Percentiles rank a stretch among this genome's conserved stretches.
Conservation (phyloP, 2,113 vertebrate genomes). For the Hippocampus barbouri region DNA sequence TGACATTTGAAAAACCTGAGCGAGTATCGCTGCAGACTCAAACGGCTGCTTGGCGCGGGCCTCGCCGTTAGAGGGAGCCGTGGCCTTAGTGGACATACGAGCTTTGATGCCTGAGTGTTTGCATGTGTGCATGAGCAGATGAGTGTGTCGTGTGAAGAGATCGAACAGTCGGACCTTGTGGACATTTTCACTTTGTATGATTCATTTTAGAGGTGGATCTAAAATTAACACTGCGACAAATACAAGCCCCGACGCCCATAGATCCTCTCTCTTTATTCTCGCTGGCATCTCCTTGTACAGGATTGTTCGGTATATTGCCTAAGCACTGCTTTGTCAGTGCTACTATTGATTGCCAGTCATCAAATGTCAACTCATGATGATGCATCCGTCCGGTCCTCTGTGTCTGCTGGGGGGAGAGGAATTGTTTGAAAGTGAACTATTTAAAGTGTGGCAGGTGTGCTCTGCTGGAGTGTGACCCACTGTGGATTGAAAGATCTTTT, state of each 20-base stretch:
- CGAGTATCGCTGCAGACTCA: neutral
- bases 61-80: conserved; percentile 52
- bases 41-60: conserved; percentile 9
- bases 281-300: neutral
- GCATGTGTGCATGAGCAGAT: neutral
- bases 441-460: conserved; percentile 15
- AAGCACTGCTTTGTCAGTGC: neutral
- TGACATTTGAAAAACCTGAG: neutral
- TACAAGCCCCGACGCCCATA: neutral
- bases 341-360: conserved; percentile 1
- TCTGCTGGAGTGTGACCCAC: conserved; percentile 11
- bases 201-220: conserved; percentile 8
- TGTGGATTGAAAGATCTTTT: conserved; percentile 25
- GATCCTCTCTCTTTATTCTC: neutral
- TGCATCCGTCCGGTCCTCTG: neutral
- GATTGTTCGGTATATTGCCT: neutral
- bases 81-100: conserved; percentile 20
- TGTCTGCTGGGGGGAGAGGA: conserved; percentile 12
- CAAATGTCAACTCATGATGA: neutral
- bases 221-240: neutral
- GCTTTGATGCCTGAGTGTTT: neutral
- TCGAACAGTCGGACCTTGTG: conserved; percentile 6
- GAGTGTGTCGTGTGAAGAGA: conserved; percentile 6
- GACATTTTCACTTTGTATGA: conserved; percentile 5
- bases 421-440: conserved; percentile 28